These are phyloP conservation scores for Pitangus sulphuratus DNA, from an alignment of 2,797 vertebrate species.

Conservation along the genomic window DNA sequence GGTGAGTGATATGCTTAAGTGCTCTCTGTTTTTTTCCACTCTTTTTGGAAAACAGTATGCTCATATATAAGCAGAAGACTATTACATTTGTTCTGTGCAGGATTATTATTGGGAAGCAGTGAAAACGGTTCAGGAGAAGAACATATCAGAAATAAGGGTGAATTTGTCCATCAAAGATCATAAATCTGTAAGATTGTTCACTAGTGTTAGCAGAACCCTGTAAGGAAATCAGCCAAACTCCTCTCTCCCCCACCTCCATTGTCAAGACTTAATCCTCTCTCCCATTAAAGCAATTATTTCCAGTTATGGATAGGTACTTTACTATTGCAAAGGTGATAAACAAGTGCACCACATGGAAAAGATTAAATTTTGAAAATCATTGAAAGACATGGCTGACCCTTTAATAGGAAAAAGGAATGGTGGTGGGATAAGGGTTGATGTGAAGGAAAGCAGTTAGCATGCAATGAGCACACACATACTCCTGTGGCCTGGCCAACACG, in stretches of 20 bases:
- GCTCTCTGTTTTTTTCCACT: no score
- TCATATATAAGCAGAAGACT: not conserved
- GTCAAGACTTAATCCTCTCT: not conserved
- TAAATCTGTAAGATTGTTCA: not conserved
- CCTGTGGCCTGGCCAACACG: not conserved
- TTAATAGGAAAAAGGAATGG: not conserved
- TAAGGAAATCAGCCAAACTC: not conserved
- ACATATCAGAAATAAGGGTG: not conserved
- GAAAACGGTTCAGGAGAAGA: not conserved
- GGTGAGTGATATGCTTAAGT: not conserved
- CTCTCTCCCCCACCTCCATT: rapidly evolving
- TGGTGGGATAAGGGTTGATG: not conserved
- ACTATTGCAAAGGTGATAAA: rapidly evolving
- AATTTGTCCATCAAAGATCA: not conserved
- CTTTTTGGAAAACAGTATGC: not conserved
- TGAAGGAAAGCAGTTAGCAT: not conserved
- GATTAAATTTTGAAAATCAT: not conserved
- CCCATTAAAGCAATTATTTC: not conserved
- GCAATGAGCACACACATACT: rapidly evolving
- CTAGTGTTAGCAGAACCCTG: not conserved
- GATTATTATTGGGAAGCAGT: not conserved
- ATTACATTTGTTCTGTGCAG: not conserved
- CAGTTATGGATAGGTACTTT: not conserved
- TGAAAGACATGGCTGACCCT: rapidly evolving
- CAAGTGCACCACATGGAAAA: not conserved